Conservation (phyloP, 2,888 invertebrate genomes). For the Nephrotoma flavescens region DNA sequence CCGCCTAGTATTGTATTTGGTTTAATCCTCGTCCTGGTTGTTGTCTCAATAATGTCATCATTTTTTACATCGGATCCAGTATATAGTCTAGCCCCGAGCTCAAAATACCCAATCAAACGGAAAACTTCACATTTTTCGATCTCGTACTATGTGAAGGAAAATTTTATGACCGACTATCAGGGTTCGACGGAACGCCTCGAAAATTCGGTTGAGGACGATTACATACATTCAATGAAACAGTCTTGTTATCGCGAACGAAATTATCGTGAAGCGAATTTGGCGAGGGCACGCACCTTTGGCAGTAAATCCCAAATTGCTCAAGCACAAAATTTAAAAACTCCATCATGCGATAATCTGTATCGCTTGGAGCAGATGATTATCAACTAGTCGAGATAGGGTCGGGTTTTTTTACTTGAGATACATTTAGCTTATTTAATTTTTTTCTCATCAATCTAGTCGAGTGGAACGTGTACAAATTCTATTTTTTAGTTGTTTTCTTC, state of each 20-base stretch:
- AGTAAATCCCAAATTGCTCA: constrained; percentile 65
- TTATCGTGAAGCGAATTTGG: constrained; percentile 81
- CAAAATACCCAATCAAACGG: constrained; percentile 48
- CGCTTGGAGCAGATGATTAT: not conserved
- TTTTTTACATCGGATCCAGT: constrained; percentile 90
- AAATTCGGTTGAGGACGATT: constrained; percentile 89
- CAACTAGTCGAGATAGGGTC: not conserved
- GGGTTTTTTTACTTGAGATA: not conserved
- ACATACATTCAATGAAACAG: constrained; percentile 66
- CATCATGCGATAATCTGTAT: constrained; percentile 49
- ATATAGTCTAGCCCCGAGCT: constrained; percentile 67
- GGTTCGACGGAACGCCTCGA: constrained; percentile 77
- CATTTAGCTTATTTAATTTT: not conserved
- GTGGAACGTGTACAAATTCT: not conserved
- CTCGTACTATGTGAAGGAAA: constrained; percentile 89
- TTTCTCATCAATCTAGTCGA: not conserved
- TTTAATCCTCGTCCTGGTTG: constrained; percentile 69
- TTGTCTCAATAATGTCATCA: constrained; percentile 85
- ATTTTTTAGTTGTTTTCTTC: not conserved
- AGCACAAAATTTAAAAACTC: constrained; percentile 68
- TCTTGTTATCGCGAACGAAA: constrained; percentile 86
- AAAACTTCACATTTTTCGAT: constrained; percentile 65
- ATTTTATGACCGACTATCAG: constrained; percentile 68
- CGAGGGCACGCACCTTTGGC: constrained; percentile 88
- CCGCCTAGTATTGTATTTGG: constrained; percentile 31